Evolutionary conservation across 1,140 invertebrate genomes (phyloP), one percentile per base, ranked within the genome.

Genomic region (Drosophila punjabiensis): DNA sequence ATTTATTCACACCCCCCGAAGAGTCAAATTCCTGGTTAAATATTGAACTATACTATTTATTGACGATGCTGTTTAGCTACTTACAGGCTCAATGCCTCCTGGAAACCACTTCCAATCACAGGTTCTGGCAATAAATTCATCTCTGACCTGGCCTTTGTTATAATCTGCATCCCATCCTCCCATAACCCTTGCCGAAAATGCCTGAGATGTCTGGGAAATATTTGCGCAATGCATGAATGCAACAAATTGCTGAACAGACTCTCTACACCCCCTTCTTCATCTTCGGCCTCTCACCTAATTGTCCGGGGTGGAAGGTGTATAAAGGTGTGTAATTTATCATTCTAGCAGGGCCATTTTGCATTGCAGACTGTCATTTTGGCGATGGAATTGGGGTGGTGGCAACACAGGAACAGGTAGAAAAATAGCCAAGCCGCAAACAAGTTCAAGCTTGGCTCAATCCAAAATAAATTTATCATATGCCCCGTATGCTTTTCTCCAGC

Each of bases 301-400:
- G 62, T 45, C 20, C 67, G 39, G 47, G 47, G 47, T 45, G 60
- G 30, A 80, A 79, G 77, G 77, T 81, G 77, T 68, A 70, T 59
- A 24, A 80, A 79, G 77, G 77, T 81, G 77, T 68, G 77, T 59
- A 58, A 81, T 81, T 75, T 81, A 81, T 81, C 79, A 81, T 81
- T 61, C 55, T 56, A 64, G 45, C 64, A 60, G 76, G 45, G 47
- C 53, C 35, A 81, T 81, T 74, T 81, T 76, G 77, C 70, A 81
- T 74, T 81, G 77, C 77, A 74, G 77, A 75, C 59, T 79, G 69
- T 47, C 63, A 81, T 56, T 58, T 58, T 24, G 33, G 43, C 4
- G 20, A 5, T 30, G 5, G n/a, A 20, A 10, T 11, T n/a, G 13
- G 18, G 11, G 3, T 45, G 18, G 16, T 8, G 18, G 30, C 11